Evolutionary conservation across 1,140 invertebrate species (phyloP), one percentile per base, ranked within the genome.

Genomic region (Zaprionus camerounensis): DNA sequence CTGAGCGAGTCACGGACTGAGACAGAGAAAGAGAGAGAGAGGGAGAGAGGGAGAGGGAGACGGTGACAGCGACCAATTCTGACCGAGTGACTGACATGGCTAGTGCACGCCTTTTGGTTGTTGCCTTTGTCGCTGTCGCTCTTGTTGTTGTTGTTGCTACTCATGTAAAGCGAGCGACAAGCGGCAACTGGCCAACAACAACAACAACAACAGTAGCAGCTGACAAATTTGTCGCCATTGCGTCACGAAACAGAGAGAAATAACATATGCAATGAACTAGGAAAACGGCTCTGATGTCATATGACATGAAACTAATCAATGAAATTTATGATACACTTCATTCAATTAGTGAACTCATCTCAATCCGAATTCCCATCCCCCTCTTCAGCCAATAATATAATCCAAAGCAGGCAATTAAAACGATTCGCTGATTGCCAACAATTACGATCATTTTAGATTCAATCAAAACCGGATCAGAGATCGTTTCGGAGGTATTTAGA

Each of bases 21-120:
- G 24, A 3, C 2, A 53, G 36, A 20, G 20, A 11, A 28, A 11
- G 36, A 20, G 38, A 20, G 24, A 24, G 13, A 44, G 13, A 46
- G 22, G 1, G 20, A 1, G 20, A 57, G 36, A 58, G 4, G 2
- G 7, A 17, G 38, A 46, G 9, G 12, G 11, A 0, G 22, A 24
- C 4, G n/a, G n/a, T 20, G 26, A 58, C 17, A 49, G 26, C 41
- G 28, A 51, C 12, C 13, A 17, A 22, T 15, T 38, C 26, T 28
- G 55, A 59, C 58, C 41, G 58, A 73, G 58, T 63, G 31, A 74
- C 71, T 82, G 65, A 78, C 38, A 75, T 34, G 77, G 58, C n/a
- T 34, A 20, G 28, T 61, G 56, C n/a, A 73, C 20, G 53, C 24
- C 44, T 41, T 55, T 58, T 9, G 36, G 20, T 44, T 59, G 53